Evolutionary conservation across 2,797 vertebrate genomes (phyloP), one percentile per base, ranked within the genome.

Genomic region (Hipposideros larvatus): DNA sequence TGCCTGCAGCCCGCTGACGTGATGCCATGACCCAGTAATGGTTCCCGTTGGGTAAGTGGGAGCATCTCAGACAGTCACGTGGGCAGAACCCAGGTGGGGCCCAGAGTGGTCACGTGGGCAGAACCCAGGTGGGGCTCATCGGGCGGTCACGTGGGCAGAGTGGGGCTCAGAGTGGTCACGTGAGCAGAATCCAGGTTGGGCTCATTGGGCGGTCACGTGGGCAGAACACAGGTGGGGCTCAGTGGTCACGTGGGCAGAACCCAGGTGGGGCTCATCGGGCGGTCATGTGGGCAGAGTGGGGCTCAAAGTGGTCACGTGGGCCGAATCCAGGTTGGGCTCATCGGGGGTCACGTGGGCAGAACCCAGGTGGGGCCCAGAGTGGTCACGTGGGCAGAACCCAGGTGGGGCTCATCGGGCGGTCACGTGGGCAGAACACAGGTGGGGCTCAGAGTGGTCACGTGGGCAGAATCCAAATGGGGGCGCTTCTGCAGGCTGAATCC

Each of bases 11-110:
- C 80, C 31, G 19, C 41, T 0, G 14, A 19, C 55, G 68, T 22
- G 31, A 13, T 2, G 21, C 21, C 13, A 4, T 2, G 5, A 34
- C 22, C 9, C 41, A 37, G n/a, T 7, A 2, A 1, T 8, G 61
- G 41, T 6, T 70, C 51, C 26, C 4, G 0, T 0, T 0, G 37
- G 37, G 61, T 8, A 2, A 1, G 48, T 1, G 4, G 13, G 34
- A 22, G 63, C 51, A 9, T 7, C 10, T 19, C 51, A 4, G 0
- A 48, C 51, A 6, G 59, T 57, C 46, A 21, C 0, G 0, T 15
- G 46, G 68, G 51, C 88, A 21, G 65, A 48, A 34, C 7, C 28
- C 26, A 43, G 26, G 21, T 37, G n/a, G 71, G 71, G 37, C 37
- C 9, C 1, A 11, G 65, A 8, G n/a, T 19, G 65, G 18, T 68